Base-by-base conservation (phyloP, 2,888 invertebrate species). In the Teinopalpus imperialis region DNA sequence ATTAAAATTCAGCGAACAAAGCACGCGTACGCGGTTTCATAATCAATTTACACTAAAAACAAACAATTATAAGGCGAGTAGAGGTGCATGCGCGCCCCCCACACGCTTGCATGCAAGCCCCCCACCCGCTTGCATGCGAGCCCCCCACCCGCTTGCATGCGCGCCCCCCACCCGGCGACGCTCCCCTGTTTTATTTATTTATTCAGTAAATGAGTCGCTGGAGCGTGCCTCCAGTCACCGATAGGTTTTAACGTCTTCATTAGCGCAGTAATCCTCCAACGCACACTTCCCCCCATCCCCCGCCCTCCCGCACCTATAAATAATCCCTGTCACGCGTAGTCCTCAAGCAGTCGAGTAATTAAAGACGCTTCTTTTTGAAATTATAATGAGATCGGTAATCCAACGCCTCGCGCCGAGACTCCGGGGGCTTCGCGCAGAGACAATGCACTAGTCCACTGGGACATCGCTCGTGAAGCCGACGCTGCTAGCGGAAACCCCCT, bases 41-140 rank as follows among this genome's bases (percentile, higher is more conserved):
- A 49, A 56, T 56, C 54, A 57, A 52, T 51, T 56, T 44, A 51
- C 51, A 58, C 57, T 56, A 54, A 52, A 53, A 51, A 30, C 31
- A 26, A 52, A 52, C 40, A 36, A 39, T 29, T 43, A 40, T 53
- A 42, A 46, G 39, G 41, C 29, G 46, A 32, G 48, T 48, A 52
- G 48, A 53, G 51, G 52, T 48, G 45, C 21, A 43, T 9, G 27
- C 12, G 13, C 10, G 5, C 20, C 49, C 10, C n/a, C n/a, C n/a
- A n/a, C n/a, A n/a, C n/a, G n/a, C n/a, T n/a, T n/a, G n/a, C n/a
- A n/a, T n/a, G n/a, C n/a, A n/a, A n/a, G n/a, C n/a, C n/a, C n/a
- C n/a, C n/a, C n/a, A n/a, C n/a, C n/a, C n/a, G n/a, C n/a, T n/a
- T n/a, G n/a, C n/a, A n/a, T n/a, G n/a, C n/a, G n/a, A n/a, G n/a